phyloP scores from a whole-genome alignment of 92 coral and sea anemone genomes.

The Parazoanthus atlanticus region DNA sequence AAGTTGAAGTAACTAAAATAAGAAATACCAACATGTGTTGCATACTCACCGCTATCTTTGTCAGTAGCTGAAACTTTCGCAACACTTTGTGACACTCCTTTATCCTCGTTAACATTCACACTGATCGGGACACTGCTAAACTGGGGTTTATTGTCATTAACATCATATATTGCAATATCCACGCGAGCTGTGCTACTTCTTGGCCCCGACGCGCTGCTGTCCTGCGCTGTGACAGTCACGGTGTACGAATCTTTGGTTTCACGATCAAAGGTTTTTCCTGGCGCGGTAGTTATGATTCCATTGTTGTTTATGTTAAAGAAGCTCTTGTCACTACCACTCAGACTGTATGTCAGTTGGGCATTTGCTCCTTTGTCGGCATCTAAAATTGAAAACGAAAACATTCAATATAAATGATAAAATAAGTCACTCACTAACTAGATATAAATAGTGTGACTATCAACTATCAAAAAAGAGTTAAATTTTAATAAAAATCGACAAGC shows the following conservation, averaged over 20 bases:
- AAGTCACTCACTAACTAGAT: no score
- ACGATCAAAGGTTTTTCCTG: slow-evolving; percentile 60
- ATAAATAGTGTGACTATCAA: no score
- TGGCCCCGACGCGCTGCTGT: slow-evolving; percentile 51
- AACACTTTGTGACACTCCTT: slow-evolving; percentile 16
- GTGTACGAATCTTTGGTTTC: slow-evolving; percentile 67
- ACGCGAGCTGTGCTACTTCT: slow-evolving; percentile 57
- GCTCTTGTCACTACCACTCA: slow-evolving; percentile 55
- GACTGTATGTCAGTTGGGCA: slow-evolving; percentile 61
- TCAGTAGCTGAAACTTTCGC: slow-evolving; percentile 62
- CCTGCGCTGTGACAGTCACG: slow-evolving; percentile 67
- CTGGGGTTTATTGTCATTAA: slow-evolving; percentile 67
- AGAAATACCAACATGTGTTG: background rate
- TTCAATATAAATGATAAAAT: no score
- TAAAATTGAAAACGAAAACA: slow-evolving; percentile 14
- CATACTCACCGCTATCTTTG: slow-evolving; percentile 68
- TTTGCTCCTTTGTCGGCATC: slow-evolving; percentile 86
- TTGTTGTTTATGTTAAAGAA: slow-evolving; percentile 55
- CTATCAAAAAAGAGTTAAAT: no score
- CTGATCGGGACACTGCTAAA: slow-evolving; percentile 31
- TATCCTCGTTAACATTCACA: slow-evolving; percentile 51
- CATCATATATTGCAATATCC: slow-evolving; percentile 61
- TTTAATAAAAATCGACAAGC: no score
- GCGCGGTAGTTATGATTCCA: slow-evolving; percentile 48
- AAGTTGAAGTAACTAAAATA: background rate